A percentile compares a stretch with the other conserved stretches of the same genome.
Evolutionary conservation across 92 coral and sea anemone genomes (phyloP).

Genomic region (Pocillopora meandrina): DNA sequence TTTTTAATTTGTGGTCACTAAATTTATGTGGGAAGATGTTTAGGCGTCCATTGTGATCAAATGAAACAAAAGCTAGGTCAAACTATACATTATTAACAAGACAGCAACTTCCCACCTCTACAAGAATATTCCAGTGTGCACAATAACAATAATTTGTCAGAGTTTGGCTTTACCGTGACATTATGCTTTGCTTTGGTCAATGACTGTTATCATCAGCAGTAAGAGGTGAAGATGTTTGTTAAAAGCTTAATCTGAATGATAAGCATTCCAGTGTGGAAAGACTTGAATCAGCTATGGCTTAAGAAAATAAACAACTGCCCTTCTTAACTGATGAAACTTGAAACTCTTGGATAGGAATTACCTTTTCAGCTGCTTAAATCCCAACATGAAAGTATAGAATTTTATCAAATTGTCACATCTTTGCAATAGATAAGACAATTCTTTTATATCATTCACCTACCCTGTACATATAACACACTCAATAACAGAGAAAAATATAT

Average conservation of each 20-base stretch:
- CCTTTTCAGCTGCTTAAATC: slow-evolving; percentile 12
- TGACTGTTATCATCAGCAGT: not conserved
- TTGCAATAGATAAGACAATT: not conserved
- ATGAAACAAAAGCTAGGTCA: not conserved
- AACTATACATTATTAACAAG: not conserved
- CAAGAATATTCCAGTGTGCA: not conserved
- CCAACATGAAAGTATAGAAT: not conserved
- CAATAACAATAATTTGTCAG: not conserved
- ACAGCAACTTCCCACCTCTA: not conserved
- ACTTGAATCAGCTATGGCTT: not conserved
- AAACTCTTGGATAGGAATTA: slow-evolving; percentile 1
- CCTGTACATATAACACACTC: not conserved
- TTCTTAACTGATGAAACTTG: slow-evolving; percentile 14
- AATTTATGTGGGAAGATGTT: not conserved
- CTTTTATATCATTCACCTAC: not conserved
- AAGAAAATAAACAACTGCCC: slow-evolving; percentile 1
- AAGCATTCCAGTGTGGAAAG: slow-evolving; percentile 10
- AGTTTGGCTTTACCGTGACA: not conserved
- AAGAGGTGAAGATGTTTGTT: not conserved
- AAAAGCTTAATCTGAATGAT: slow-evolving; percentile 3
- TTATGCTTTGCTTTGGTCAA: not conserved
- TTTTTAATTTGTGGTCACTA: slow-evolving; percentile 3
- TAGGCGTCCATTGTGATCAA: not conserved
- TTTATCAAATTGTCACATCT: not conserved
- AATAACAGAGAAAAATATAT: not conserved